Base-by-base conservation (phyloP, 2,888 invertebrate genomes). In the Xestobium rufovillosum region DNA sequence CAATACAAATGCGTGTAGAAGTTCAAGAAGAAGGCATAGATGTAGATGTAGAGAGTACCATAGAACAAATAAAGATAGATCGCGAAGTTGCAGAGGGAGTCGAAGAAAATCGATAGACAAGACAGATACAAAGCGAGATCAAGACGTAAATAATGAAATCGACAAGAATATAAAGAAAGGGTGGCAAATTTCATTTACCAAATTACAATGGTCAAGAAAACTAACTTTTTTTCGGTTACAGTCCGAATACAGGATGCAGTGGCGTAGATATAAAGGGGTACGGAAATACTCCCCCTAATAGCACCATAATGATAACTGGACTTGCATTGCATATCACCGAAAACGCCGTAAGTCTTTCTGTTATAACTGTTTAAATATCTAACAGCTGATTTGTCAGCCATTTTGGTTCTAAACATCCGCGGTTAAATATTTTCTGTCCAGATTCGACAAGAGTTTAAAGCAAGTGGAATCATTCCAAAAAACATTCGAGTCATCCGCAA, bases 401-500 rank as follows among this genome's bases (percentile, higher is more conserved):
- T n/a, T n/a, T n/a, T n/a, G n/a, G n/a, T n/a, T n/a, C n/a, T n/a
- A n/a, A n/a, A n/a, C n/a, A n/a, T n/a, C n/a, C n/a, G 69, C 55
- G 12, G 43, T 50, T 49, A 25, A 40, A 19, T 16, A 4, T 9
- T 10, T 31, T 16, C 9, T 16, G 4, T 14, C n/a, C 66, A 87
- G 84, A 83, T 89, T 52, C 75, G 81, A 52, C 79, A 80, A 60
- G 83, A 84, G 56, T 75, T 88, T 51, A 73, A 82, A 52, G 75
- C 77, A 55, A 78, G 78, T 61, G 80, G 81, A 43, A 69, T 87
- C 45, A 76, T 80, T 65, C 80, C 85, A 2, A 79, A 80, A 61
- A 87, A 87, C 59, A 83, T 89, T 55, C 74, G 89, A 28, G 69
- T 89, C 26, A 87, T 89, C 60, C 72, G 87, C 52, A 82, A 84